Conservation (phyloP, 2,113 vertebrate genomes). For the Carlito syrichta region DNA sequence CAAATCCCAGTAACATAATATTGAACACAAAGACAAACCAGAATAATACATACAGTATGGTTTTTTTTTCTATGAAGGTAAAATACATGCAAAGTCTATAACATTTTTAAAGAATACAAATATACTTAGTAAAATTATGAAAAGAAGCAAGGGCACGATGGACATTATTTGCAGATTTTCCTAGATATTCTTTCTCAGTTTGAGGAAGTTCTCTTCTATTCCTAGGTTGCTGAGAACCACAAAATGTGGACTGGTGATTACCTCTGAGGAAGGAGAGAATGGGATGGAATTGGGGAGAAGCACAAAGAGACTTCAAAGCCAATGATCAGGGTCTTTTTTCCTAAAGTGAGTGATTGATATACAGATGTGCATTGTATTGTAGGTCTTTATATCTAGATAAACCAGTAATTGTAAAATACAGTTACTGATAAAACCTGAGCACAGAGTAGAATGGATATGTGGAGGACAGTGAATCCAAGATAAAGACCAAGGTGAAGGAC, state of each 20-base stretch:
- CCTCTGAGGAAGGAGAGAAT: neutral
- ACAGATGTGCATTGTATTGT: neutral
- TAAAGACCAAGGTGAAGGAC: neutral
- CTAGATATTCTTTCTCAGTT: neutral
- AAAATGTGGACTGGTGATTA: neutral
- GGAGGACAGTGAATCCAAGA: neutral
- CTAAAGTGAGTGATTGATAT: neutral
- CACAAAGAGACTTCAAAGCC: neutral
- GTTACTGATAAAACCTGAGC: neutral
- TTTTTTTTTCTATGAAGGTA: constrained; percentile 5
- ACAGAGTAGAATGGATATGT: neutral
- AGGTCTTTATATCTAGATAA: neutral
- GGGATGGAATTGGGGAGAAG: neutral
- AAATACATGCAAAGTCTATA: neutral
- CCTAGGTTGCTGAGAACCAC: neutral
- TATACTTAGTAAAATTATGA: neutral
- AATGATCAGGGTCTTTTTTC: neutral
- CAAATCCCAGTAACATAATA: neutral
- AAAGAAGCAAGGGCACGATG: neutral
- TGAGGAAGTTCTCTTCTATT: neutral
- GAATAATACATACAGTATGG: neutral
- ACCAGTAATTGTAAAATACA: neutral
- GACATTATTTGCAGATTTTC: neutral
- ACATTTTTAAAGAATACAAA: neutral
- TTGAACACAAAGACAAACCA: neutral